Evolutionary conservation across 2,888 invertebrate species (phyloP).

Genomic region (Coenonympha arcania): DNA sequence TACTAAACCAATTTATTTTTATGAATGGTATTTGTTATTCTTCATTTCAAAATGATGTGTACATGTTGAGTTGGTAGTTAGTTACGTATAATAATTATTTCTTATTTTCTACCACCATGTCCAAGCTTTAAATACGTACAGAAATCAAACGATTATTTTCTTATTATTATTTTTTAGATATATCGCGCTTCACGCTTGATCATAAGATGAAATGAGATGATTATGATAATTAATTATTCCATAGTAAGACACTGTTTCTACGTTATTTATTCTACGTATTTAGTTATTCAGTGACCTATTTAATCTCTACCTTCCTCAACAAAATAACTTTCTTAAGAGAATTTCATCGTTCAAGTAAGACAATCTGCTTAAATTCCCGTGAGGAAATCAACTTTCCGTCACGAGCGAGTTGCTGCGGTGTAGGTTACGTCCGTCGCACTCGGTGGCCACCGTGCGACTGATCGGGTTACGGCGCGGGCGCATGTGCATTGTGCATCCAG

Average conservation of each 20-base stretch:
- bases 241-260: neutral
- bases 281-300: neutral
- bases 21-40: no score
- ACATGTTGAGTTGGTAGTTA: no score
- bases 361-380: slow-evolving; percentile 35
- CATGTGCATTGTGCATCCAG: slow-evolving; percentile 26
- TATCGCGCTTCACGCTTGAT: no score
- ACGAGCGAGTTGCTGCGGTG: slow-evolving; percentile 36
- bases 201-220: no score
- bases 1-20: no score
- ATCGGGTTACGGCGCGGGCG: slow-evolving; percentile 42
- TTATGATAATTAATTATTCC: neutral
- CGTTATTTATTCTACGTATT: neutral
- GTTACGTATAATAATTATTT: no score
- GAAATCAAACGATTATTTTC: no score
- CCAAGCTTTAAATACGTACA: no score
- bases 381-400: slow-evolving; percentile 53
- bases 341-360: slow-evolving; percentile 12
- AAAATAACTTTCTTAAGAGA: slow-evolving; percentile 8
- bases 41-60: no score
- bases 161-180: no score
- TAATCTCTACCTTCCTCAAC: neutral
- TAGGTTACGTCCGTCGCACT: slow-evolving; percentile 53
- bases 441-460: slow-evolving; percentile 43
- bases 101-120: no score